Evolutionary conservation across 2,888 invertebrate genomes (phyloP), one percentile per base, ranked within the genome.

Genomic region (Apoderus coryli): DNA sequence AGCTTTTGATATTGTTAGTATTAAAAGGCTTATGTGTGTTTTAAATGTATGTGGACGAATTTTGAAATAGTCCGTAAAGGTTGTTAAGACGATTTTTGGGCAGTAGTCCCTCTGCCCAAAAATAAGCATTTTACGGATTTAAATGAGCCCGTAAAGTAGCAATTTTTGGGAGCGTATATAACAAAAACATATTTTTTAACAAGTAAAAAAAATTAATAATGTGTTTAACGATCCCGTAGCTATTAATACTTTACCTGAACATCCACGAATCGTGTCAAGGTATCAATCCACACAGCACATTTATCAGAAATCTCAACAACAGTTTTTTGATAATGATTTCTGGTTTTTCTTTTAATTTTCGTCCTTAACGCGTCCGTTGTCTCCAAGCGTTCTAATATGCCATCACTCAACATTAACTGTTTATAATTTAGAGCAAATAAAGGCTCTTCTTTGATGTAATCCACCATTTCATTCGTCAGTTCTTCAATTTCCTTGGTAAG

Each of bases 201-300:
- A n/a, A n/a, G n/a, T n/a, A n/a, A n/a, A n/a, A n/a, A n/a, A n/a
- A n/a, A n/a, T n/a, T n/a, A n/a, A n/a, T n/a, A n/a, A n/a, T n/a
- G n/a, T n/a, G n/a, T n/a, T n/a, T n/a, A n/a, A n/a, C n/a, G n/a
- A n/a, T n/a, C n/a, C n/a, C n/a, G n/a, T n/a, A n/a, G n/a, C n/a
- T n/a, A n/a, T n/a, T n/a, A n/a, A n/a, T n/a, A n/a, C 4, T 11
- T 27, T 23, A 36, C 36, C 33, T 53, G 51, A 2, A 46, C 41
- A 24, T 53, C 53, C 2, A 52, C 47, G 25, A 47, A 49, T 32
- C 44, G 43, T 4, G 45, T 46, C 14, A 52, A 33, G 1, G 46
- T 44, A 31, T 55, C 54, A 28, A 54, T 43, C 53, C 55, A 55
- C 4, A 52, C 41, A 1, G 53, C 45, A 7, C 52, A 11, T 39